Conservation (phyloP, 2,888 invertebrate species). For the Spilarctia lutea region DNA sequence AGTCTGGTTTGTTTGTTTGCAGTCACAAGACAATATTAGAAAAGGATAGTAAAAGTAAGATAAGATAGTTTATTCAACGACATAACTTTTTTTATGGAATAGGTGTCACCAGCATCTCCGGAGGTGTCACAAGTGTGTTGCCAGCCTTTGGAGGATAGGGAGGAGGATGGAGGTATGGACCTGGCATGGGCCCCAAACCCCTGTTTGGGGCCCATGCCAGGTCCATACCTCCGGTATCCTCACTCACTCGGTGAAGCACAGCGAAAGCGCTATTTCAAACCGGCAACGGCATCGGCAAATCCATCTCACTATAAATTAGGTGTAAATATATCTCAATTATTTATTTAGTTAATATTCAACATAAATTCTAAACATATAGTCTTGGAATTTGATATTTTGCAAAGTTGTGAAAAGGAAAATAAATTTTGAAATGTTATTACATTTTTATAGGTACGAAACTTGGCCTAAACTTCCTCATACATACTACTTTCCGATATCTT, state of each 20-base stretch:
- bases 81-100: too few species aligned
- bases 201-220: too few species aligned
- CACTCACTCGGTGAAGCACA: too few species aligned
- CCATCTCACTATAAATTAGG: not conserved
- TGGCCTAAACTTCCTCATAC: not conserved
- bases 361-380: not conserved
- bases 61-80: not conserved
- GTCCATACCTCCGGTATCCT: too few species aligned
- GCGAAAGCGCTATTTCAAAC: too few species aligned
- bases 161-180: too few species aligned
- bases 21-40: not conserved
- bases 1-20: not conserved
- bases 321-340: not conserved
- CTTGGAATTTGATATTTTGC: too few species aligned
- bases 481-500: constrained; percentile 38
- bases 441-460: not conserved
- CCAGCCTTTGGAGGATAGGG: too few species aligned
- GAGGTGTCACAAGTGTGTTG: too few species aligned
- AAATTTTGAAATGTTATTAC: not conserved
- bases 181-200: too few species aligned
- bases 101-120: too few species aligned
- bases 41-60: not conserved
- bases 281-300: too few species aligned
- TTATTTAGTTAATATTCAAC: not conserved
- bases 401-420: not conserved